Percentiles rank a stretch among this genome's conserved stretches.
Evolutionary conservation across 2,888 invertebrate genomes (phyloP).

Genomic region (Liodrosophila aerea): DNA sequence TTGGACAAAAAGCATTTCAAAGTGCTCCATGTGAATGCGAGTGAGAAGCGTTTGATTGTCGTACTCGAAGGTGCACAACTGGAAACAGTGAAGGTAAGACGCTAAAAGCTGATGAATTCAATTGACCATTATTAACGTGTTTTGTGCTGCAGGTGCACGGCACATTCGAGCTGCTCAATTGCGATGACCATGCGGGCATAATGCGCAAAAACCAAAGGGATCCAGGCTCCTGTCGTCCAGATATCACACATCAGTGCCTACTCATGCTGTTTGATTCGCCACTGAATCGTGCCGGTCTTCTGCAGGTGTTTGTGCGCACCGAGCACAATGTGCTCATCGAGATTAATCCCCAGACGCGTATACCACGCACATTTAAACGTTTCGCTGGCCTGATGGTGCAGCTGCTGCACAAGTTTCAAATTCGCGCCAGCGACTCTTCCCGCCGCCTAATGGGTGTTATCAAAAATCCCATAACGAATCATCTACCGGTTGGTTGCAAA

Average conservation of each 20-base stretch:
- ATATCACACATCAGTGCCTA: constrained; percentile 98
- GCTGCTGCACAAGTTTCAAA: constrained; percentile 95
- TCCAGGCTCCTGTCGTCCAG: constrained; percentile 94
- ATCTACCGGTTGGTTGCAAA: constrained; percentile 95
- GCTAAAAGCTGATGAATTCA: background rate
- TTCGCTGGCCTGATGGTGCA: constrained; percentile 99
- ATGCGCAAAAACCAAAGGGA: constrained; percentile 93
- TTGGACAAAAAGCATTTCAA: constrained; percentile 90
- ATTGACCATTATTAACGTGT: too few relatives aligned
- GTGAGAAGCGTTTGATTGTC: constrained; percentile 95
- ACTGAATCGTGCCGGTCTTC: constrained; percentile 94
- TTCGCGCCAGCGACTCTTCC: constrained; percentile 94
- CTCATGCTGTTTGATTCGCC: constrained; percentile 99
- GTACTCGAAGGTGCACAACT: constrained; percentile 96
- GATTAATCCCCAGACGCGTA: constrained; percentile 97
- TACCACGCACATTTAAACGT: constrained; percentile 97
- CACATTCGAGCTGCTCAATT: constrained; percentile 94
- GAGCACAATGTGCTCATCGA: constrained; percentile 96
- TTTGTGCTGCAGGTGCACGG: constrained; percentile 88
- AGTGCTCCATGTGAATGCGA: constrained; percentile 89
- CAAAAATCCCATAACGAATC: constrained; percentile 96
- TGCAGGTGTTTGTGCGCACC: constrained; percentile 97
- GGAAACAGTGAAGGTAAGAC: constrained; percentile 95
- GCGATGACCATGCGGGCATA: constrained; percentile 94
- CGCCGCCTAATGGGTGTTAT: constrained; percentile 96